phyloP scores from a whole-genome alignment of 2,888 invertebrate species.

The Nemapogon koenigi region DNA sequence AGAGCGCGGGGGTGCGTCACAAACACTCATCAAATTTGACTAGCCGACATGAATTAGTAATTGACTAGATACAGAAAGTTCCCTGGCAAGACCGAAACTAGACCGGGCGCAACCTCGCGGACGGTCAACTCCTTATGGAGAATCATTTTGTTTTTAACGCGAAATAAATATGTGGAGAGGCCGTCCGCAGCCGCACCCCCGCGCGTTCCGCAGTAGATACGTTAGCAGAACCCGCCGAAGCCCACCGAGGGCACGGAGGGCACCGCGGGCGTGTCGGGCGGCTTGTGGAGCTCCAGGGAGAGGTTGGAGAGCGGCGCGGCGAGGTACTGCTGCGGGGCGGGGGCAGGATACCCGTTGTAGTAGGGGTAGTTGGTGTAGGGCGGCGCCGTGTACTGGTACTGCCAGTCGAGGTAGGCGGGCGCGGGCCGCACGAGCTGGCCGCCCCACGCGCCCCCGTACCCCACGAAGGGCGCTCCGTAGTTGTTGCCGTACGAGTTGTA shows the following conservation, averaged over 20 bases:
- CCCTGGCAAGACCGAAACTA: constrained; percentile 40
- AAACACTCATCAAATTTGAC: constrained; percentile 51
- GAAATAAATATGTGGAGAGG: neutral
- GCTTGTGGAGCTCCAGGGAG: constrained; percentile 54
- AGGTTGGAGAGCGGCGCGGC: constrained; percentile 32
- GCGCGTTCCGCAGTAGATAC: neutral
- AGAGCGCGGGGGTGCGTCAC: constrained; percentile 10
- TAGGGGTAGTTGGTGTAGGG: constrained; percentile 44
- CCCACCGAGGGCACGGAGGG: constrained; percentile 55
- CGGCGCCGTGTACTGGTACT: constrained; percentile 48
- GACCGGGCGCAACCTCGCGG: neutral
- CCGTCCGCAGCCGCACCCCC: neutral
- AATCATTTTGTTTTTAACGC: neutral
- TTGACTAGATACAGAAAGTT: constrained; percentile 57
- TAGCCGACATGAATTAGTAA: constrained; percentile 56
- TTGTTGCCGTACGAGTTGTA: constrained; percentile 32
- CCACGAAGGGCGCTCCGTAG: constrained; percentile 52
- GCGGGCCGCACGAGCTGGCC: constrained; percentile 55
- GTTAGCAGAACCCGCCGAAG: constrained; percentile 60
- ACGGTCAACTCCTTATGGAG: neutral
- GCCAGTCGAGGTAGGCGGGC: constrained; percentile 54
- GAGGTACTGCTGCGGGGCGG: constrained; percentile 36
- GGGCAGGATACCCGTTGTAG: constrained; percentile 55
- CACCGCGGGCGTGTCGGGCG: constrained; percentile 37
- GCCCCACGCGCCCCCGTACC: constrained; percentile 51